Evolutionary conservation across 2,888 invertebrate species (phyloP).

Genomic region (Drosophila buzzatii): DNA sequence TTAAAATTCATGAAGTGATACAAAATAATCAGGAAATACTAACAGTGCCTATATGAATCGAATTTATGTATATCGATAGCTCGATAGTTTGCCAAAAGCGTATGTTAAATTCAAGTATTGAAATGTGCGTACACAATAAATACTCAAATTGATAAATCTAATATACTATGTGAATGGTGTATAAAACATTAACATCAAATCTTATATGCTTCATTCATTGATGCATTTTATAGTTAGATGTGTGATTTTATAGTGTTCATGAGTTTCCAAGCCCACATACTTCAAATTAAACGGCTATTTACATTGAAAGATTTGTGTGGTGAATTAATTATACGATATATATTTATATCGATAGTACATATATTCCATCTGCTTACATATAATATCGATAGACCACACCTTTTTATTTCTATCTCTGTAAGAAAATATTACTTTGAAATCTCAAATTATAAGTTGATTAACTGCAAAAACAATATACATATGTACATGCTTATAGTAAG

Average conservation of each 20-base stretch:
- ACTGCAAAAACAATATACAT: no score
- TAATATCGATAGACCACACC: background rate
- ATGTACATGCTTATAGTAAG: no score
- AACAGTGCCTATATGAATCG: slow-evolving; percentile 3
- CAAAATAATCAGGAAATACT: background rate
- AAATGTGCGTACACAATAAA: background rate
- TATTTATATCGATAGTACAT: background rate
- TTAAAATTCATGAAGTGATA: no score
- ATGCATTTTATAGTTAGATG: background rate
- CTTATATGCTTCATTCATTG: background rate
- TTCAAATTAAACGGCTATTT: background rate
- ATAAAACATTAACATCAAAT: background rate
- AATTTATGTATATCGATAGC: background rate
- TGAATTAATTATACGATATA: background rate
- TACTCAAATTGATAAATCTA: background rate
- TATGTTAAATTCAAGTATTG: background rate
- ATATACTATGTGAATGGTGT: background rate
- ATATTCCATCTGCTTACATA: background rate
- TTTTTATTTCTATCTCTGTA: background rate
- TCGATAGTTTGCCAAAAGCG: background rate
- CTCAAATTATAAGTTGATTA: background rate
- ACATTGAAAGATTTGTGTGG: background rate
- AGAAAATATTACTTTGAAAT: background rate
- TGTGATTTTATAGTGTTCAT: no score
- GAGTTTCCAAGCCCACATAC: background rate